These are phyloP conservation scores for Cercopithecus diana DNA, from an alignment of 2,797 vertebrate species.

Conservation along the genomic window DNA sequence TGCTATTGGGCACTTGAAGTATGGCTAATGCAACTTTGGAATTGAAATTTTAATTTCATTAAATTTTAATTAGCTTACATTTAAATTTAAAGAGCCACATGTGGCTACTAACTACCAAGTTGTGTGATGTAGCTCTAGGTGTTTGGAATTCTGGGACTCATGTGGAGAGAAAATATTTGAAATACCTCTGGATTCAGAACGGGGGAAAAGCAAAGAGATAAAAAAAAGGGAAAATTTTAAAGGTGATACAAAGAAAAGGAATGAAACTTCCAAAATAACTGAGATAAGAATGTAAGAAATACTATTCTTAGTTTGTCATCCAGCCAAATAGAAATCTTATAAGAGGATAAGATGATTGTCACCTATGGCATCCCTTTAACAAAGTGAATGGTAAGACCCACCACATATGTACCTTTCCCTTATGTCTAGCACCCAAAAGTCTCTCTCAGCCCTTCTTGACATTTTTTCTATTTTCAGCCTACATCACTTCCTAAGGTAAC, in stretches of 20 bases:
- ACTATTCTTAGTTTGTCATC: not conserved
- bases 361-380: not conserved
- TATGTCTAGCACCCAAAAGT: not conserved
- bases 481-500: conserved; percentile 10
- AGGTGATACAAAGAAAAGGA: not conserved
- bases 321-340: not conserved
- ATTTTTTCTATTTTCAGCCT: conserved; percentile 29
- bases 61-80: not conserved
- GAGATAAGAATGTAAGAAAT: conserved; percentile 19
- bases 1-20: not conserved
- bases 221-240: not conserved
- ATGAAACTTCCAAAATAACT: not conserved
- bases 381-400: not conserved
- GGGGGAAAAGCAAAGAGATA: not conserved
- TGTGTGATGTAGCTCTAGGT: not conserved
- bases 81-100: not conserved
- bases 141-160: not conserved
- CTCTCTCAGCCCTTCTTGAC: not conserved
- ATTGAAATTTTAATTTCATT: conserved; percentile 4
- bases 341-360: not conserved
- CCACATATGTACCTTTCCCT: not conserved
- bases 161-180: not conserved
- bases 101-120: not conserved
- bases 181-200: conserved; percentile 18
- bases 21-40: not conserved